Evolutionary conservation across 2,888 invertebrate species (phyloP).

Genomic region (Drosophila nr. medialis): DNA sequence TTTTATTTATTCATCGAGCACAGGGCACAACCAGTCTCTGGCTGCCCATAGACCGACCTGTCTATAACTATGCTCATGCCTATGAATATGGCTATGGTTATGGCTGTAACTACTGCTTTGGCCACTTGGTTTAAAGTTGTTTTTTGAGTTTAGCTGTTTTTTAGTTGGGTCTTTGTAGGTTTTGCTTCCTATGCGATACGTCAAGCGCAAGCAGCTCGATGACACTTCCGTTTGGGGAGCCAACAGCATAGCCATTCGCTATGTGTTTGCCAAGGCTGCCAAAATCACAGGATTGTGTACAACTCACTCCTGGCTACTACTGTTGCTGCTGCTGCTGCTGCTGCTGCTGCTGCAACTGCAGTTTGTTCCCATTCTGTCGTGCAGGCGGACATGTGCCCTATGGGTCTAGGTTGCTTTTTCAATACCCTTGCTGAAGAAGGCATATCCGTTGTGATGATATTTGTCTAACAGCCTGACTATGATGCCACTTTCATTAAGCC

Average conservation of each 20-base stretch:
- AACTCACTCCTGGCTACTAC: slow-evolving; percentile 6
- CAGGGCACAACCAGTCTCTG: slow-evolving; percentile 43
- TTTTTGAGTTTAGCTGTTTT: slow-evolving; percentile 17
- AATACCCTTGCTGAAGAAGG: slow-evolving; percentile 3
- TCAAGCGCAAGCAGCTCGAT: slow-evolving; percentile 32
- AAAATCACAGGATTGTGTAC: slow-evolving; percentile 2
- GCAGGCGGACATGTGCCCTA: slow-evolving; percentile 28
- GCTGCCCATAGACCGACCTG: slow-evolving; percentile 26
- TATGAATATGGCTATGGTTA: slow-evolving; percentile 8
- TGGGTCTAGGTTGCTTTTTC: slow-evolving; percentile 9
- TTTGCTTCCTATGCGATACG: slow-evolving; percentile 54
- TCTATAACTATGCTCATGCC: slow-evolving; percentile 26
- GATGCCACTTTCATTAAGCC: not conserved
- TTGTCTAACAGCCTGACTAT: not conserved
- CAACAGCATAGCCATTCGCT: slow-evolving; percentile 19
- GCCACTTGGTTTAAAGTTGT: slow-evolving; percentile 4
- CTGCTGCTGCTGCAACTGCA: slow-evolving; percentile 18
- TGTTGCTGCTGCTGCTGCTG: not conserved
- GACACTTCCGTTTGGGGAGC: slow-evolving; percentile 38
- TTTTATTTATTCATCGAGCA: slow-evolving; percentile 65
- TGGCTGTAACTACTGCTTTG: slow-evolving; percentile 2
- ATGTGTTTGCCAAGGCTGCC: slow-evolving; percentile 17
- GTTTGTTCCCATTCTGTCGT: slow-evolving; percentile 51
- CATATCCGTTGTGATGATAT: not conserved
- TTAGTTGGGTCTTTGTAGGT: slow-evolving; percentile 61